These are phyloP conservation scores for Brachionus angularis DNA, from an alignment of 1,140 invertebrate species.

Conservation along the genomic window DNA sequence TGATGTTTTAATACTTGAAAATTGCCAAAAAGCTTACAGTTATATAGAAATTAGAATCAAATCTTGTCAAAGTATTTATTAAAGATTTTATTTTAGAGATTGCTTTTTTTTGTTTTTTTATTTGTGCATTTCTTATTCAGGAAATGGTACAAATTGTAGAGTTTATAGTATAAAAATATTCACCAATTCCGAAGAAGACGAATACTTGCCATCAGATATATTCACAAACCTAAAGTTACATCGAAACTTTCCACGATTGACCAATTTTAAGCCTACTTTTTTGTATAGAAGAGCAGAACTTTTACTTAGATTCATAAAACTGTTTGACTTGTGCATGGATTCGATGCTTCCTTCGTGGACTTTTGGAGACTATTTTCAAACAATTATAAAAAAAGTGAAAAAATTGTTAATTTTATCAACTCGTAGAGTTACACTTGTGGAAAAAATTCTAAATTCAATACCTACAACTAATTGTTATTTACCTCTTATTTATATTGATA, in stretches of 20 bases:
- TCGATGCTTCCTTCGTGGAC: conserved; percentile 21
- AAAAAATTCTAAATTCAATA: conserved; percentile 53
- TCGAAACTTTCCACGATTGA: conserved; percentile 7
- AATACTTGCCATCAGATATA: conserved; percentile 14
- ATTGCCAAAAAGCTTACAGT: conserved; percentile 50
- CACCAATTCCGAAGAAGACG: neutral
- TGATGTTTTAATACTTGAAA: conserved; percentile 51
- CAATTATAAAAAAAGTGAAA: conserved; percentile 48
- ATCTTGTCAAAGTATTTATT: conserved; percentile 27
- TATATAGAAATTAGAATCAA: conserved; percentile 42
- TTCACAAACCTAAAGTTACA: conserved; percentile 1
- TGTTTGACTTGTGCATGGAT: conserved; percentile 41
- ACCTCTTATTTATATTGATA: neutral
- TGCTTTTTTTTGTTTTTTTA: no score
- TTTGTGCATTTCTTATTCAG: neutral
- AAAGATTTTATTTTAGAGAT: neutral
- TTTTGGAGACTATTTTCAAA: conserved; percentile 41
- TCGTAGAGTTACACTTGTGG: conserved; percentile 52
- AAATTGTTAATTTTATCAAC: conserved; percentile 55
- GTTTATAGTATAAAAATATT: conserved; percentile 28
- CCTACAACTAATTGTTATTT: conserved; percentile 49
- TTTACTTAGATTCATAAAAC: conserved; percentile 3
- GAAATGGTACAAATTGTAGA: neutral
- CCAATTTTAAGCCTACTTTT: conserved; percentile 28
- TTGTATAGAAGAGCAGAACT: conserved; percentile 15